Evolutionary conservation across 2,888 invertebrate species (phyloP), one percentile per base, ranked within the genome.

Genomic region (Biston betularia): DNA sequence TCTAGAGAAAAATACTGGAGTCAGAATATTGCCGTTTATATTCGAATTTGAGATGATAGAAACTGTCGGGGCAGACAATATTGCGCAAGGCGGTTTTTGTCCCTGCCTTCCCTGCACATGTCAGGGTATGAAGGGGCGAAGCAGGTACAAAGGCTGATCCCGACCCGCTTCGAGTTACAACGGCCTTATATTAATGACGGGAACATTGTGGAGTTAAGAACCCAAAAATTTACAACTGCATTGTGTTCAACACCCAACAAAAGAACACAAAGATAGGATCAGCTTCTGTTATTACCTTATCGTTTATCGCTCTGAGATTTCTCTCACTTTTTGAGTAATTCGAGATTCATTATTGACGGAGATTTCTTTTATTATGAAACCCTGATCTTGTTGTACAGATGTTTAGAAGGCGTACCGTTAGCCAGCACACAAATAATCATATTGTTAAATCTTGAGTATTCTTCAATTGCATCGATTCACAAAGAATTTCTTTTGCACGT

Each of bases 221-320:
- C 91, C 91, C 90, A 91, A 92, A 92, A 92, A 92, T 91, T 93
- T 92, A 93, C 93, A 93, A 93, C 91, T 91, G 89, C 88, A 91
- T 93, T 93, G 93, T 93, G 72, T 81, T 82, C 74, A 69, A 75
- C 75, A 73, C 74, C 69, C 73, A 87, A 92, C 90, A 92, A 93
- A 87, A 84, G 89, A 75, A 82, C 82, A 92, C 90, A 93, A 92
- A 89, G 92, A 90, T 86, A 83, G 85, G 87, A 92, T 90, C 90
- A 82, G 91, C 93, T 93, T 85, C 93, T 91, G 93, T 89, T 92
- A 92, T 91, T 90, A 87, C 90, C 90, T 92, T 90, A 92, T 92
- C 92, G 85, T 86, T 87, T 87, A 89, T 89, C 88, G 82, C 83
- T 85, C 38, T 14, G 78, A 85, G 89, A 90, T 92, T 89, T 92